phyloP scores from a whole-genome alignment of 2,113 vertebrate species.

The Poeciliopsis occidentalis region DNA sequence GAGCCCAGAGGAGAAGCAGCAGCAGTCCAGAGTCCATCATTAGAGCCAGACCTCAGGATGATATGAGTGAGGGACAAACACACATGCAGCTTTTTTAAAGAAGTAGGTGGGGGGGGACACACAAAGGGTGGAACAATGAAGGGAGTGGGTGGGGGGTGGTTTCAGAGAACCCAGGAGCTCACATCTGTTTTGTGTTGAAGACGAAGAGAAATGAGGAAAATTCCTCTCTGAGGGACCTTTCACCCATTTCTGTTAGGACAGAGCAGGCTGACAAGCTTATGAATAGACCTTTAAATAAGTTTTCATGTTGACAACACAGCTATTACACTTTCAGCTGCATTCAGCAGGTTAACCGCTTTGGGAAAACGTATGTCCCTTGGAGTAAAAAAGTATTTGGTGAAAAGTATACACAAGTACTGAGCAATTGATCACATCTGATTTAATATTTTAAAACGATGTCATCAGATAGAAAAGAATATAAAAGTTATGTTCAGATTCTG shows the following conservation, averaged over 20 bases:
- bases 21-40: slow-evolving; percentile 76
- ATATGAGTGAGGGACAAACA: slow-evolving; percentile 61
- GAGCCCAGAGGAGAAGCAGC: slow-evolving; percentile 72
- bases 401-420: no score
- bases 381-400: no score
- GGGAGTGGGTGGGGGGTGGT: background rate
- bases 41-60: slow-evolving; percentile 47
- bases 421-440: no score
- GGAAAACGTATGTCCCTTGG: background rate
- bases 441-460: no score
- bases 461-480: no score
- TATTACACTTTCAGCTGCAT: background rate
- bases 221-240: slow-evolving; percentile 77
- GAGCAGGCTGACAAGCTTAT: slow-evolving; percentile 35
- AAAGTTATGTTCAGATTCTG: no score
- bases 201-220: slow-evolving; percentile 68
- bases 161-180: slow-evolving; percentile 48
- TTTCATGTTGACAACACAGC: background rate
- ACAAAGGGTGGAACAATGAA: slow-evolving; percentile 37
- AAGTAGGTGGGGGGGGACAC: slow-evolving; percentile 3
- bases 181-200: slow-evolving; percentile 79
- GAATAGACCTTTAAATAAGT: slow-evolving; percentile 22
- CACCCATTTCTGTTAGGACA: slow-evolving; percentile 77
- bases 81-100: slow-evolving; percentile 61
- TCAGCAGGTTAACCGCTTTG: no score